phyloP scores from a whole-genome alignment of 1,140 invertebrate genomes.

The Scylla paramamosain region DNA sequence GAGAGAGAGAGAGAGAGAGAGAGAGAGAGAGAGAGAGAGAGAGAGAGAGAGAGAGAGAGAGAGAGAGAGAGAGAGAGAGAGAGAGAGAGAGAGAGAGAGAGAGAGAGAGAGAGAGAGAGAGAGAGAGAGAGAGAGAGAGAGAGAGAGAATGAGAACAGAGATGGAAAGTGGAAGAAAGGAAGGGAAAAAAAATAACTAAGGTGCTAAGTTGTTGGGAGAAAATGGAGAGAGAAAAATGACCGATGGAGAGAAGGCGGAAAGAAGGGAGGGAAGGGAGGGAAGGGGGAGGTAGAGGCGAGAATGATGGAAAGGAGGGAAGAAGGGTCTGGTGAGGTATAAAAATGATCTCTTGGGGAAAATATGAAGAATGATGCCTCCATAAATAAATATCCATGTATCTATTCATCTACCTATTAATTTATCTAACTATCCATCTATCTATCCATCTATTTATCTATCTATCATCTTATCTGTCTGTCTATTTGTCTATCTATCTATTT shows the following conservation, averaged over 20 bases:
- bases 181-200: background rate
- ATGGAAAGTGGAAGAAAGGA: background rate
- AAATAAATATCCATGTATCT: too few species aligned
- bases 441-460: background rate
- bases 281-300: background rate
- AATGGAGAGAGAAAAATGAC: background rate
- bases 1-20: conserved; percentile 40
- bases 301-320: background rate
- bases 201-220: background rate
- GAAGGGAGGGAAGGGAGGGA: background rate
- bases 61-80: background rate
- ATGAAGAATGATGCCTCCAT: too few species aligned
- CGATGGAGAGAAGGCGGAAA: background rate
- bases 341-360: too few species aligned
- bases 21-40: background rate
- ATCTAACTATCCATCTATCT: background rate
- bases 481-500: background rate
- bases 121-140: background rate
- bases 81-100: conserved; percentile 1
- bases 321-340: background rate
- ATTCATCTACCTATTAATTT: too few species aligned
- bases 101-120: background rate
- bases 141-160: background rate
- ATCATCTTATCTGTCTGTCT: background rate
- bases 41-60: conserved; percentile 31